phyloP scores from a whole-genome alignment of 1,140 invertebrate species.

The Protaetia brevitarsis region DNA sequence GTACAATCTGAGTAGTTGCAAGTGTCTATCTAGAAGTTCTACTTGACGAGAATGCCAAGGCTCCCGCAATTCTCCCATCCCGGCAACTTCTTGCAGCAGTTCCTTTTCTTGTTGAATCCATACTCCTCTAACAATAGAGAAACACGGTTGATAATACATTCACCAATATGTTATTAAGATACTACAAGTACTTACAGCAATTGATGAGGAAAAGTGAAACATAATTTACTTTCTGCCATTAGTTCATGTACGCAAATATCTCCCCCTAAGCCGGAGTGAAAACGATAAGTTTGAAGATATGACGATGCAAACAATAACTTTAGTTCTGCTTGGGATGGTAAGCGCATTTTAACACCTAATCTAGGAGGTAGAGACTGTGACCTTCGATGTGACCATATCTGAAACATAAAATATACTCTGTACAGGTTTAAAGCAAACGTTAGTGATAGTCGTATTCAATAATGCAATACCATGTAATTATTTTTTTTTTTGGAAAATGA shows the following conservation, averaged over 20 bases:
- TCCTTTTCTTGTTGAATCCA: constrained; percentile 93
- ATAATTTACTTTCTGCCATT: constrained; percentile 86
- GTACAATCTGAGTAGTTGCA: constrained; percentile 81
- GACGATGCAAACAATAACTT: constrained; percentile 75
- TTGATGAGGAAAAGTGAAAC: constrained; percentile 83
- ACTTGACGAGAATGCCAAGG: constrained; percentile 82
- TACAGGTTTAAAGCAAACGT: too few relatives aligned
- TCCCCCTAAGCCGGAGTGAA: constrained; percentile 85
- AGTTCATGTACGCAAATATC: constrained; percentile 92
- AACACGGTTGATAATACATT: not conserved
- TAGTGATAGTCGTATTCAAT: too few relatives aligned
- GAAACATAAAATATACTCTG: too few relatives aligned
- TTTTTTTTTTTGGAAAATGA: too few relatives aligned
- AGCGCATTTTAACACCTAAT: constrained; percentile 74
- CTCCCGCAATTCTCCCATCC: constrained; percentile 79
- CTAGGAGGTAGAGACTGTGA: constrained; percentile 82
- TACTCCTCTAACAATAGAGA: constrained; percentile 62
- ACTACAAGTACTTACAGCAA: constrained; percentile 70
- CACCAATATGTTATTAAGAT: too few relatives aligned
- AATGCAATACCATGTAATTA: too few relatives aligned
- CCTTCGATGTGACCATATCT: constrained; percentile 69
- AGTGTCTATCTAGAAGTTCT: constrained; percentile 77
- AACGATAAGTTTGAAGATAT: constrained; percentile 79
- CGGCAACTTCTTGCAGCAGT: constrained; percentile 81
- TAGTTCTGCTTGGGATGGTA: constrained; percentile 70